Conservation (phyloP, 1,140 invertebrate species). For the Leptinotarsa defecta region DNA sequence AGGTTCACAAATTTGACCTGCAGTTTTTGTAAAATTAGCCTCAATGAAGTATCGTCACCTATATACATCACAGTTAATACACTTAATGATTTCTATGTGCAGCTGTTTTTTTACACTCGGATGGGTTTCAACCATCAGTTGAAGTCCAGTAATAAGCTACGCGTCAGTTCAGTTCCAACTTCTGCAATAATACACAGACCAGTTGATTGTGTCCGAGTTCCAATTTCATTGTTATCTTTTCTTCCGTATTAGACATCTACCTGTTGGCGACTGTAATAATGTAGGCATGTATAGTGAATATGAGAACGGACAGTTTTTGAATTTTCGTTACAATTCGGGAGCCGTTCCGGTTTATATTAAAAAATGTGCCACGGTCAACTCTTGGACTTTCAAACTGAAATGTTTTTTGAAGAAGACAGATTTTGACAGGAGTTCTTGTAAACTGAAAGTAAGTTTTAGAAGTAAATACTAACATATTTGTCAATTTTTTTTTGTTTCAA, state of each 20-base stretch:
- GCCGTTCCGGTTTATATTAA: conserved; percentile 45
- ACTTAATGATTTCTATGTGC: neutral
- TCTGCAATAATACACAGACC: conserved; percentile 7
- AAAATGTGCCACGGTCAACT: conserved; percentile 41
- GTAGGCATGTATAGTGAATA: conserved; percentile 37
- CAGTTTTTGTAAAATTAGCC: conserved; percentile 8
- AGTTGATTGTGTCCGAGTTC: neutral
- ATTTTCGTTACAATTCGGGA: conserved; percentile 37
- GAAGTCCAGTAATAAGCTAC: conserved; percentile 22
- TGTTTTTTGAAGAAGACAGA: conserved; percentile 38
- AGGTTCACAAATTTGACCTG: neutral
- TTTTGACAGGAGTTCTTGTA: conserved; percentile 26
- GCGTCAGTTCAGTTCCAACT: conserved; percentile 19
- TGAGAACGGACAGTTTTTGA: conserved; percentile 31
- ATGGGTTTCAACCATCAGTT: conserved; percentile 15
- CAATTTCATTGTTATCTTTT: neutral
- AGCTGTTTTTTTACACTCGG: conserved; percentile 33
- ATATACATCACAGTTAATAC: neutral
- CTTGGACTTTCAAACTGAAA: conserved; percentile 46
- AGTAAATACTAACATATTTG: too few species aligned
- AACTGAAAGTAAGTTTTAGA: conserved; percentile 26
- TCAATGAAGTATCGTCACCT: conserved; percentile 11
- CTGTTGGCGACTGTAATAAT: neutral
- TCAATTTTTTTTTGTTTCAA: too few species aligned
- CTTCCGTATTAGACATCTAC: neutral